Evolutionary conservation across 2,888 invertebrate species (phyloP).

Genomic region (Chironomus tentans): DNA sequence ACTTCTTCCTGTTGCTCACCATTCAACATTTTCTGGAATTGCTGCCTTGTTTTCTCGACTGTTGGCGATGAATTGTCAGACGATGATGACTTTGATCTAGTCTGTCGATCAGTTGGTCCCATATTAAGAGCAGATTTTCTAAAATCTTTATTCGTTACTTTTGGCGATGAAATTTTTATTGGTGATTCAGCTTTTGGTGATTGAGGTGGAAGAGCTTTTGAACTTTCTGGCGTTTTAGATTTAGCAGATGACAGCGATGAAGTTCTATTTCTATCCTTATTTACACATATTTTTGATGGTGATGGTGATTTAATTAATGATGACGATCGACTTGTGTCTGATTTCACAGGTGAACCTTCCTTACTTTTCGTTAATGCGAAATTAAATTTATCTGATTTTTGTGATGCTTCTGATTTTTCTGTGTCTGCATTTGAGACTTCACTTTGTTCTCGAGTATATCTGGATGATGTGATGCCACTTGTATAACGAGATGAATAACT

Average conservation of each 20-base stretch:
- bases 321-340: neutral
- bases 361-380: slow-evolving; percentile 6
- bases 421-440: slow-evolving; percentile 27
- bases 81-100: slow-evolving; percentile 40
- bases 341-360: neutral
- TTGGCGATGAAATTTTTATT: slow-evolving; percentile 35
- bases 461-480: slow-evolving; percentile 26
- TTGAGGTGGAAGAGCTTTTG: slow-evolving; percentile 31
- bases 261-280: slow-evolving; percentile 32
- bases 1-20: neutral
- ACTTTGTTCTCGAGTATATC: slow-evolving; percentile 12
- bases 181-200: slow-evolving; percentile 33
- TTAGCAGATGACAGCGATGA: slow-evolving; percentile 29
- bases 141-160: slow-evolving; percentile 59
- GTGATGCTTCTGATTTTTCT: slow-evolving; percentile 39
- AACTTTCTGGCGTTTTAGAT: slow-evolving; percentile 33
- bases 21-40: slow-evolving; percentile 10
- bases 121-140: slow-evolving; percentile 65
- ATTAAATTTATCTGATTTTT: slow-evolving; percentile 33
- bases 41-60: slow-evolving; percentile 7
- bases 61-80: slow-evolving; percentile 20
- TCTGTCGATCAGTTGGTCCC: slow-evolving; percentile 42
- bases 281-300: slow-evolving; percentile 7
- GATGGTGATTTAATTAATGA: neutral
- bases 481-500: slow-evolving; percentile 31